Evolutionary conservation across 2,888 invertebrate genomes (phyloP).

Genomic region (Protonemura montana): DNA sequence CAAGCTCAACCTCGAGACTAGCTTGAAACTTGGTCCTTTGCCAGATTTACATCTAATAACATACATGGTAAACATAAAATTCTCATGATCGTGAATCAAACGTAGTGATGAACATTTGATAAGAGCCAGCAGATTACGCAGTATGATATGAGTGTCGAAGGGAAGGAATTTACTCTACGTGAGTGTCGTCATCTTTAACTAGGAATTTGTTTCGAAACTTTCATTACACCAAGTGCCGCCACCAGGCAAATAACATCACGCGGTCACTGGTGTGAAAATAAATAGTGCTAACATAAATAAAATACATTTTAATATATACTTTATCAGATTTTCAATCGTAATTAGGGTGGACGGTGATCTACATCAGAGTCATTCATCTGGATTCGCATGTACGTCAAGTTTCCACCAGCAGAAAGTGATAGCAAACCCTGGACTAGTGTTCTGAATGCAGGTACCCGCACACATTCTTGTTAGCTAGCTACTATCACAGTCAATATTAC

Average conservation of each 20-base stretch:
- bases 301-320: not conserved
- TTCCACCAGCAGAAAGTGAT: not conserved
- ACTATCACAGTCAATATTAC: conserved; percentile 42
- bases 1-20: not conserved
- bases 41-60: not conserved
- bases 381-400: not conserved
- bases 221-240: not conserved
- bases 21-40: not conserved
- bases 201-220: not conserved
- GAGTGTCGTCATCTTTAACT: not conserved
- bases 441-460: not conserved
- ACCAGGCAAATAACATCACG: not conserved
- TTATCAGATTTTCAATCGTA: not conserved
- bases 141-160: not conserved
- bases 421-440: not conserved
- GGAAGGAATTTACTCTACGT: not conserved
- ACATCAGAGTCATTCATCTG: not conserved
- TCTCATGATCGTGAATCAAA: not conserved
- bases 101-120: not conserved
- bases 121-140: not conserved
- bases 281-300: not conserved
- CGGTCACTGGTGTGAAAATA: not conserved
- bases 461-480: not conserved
- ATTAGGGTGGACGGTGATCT: not conserved
- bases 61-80: not conserved